phyloP scores from a whole-genome alignment of 2,888 invertebrate species.

The Pharmacophagus antenor region DNA sequence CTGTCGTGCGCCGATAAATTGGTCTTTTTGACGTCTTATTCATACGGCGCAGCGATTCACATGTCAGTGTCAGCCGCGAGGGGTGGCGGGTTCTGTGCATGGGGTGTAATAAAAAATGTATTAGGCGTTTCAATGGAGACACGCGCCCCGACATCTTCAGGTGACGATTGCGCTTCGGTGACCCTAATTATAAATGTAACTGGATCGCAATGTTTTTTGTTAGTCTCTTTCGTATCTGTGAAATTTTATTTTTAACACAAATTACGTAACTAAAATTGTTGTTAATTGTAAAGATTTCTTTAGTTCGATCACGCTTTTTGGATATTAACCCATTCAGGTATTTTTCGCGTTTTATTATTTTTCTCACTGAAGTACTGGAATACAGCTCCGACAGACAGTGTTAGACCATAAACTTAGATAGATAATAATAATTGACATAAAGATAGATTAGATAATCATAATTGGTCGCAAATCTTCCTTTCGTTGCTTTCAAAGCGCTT shows the following conservation, averaged over 20 bases:
- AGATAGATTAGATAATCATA: too few relatives aligned
- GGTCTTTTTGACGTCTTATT: constrained; percentile 77
- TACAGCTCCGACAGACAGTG: too few relatives aligned
- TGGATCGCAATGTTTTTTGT: constrained; percentile 1
- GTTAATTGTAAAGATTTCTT: too few relatives aligned
- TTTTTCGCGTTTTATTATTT: too few relatives aligned
- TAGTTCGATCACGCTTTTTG: neutral
- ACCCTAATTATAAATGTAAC: constrained; percentile 27
- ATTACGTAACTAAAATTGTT: too few relatives aligned
- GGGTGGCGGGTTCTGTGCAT: constrained; percentile 41
- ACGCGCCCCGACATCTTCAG: constrained; percentile 60
- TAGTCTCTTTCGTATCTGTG: neutral
- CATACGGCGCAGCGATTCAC: constrained; percentile 55
- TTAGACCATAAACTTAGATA: too few relatives aligned
- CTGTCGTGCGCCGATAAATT: constrained; percentile 63
- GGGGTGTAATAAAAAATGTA: constrained; percentile 55
- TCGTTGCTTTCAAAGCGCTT: too few relatives aligned
- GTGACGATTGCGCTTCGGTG: constrained; percentile 43
- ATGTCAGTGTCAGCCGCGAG: constrained; percentile 55
- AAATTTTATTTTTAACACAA: too few relatives aligned
- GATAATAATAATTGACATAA: too few relatives aligned
- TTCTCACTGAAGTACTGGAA: too few relatives aligned
- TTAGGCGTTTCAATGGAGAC: constrained; percentile 50
- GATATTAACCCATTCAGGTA: neutral
- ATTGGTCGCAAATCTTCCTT: too few relatives aligned